These are phyloP conservation scores for Eretmochelys imbricata DNA, from an alignment of 2,113 vertebrate species.

Conservation along the genomic window DNA sequence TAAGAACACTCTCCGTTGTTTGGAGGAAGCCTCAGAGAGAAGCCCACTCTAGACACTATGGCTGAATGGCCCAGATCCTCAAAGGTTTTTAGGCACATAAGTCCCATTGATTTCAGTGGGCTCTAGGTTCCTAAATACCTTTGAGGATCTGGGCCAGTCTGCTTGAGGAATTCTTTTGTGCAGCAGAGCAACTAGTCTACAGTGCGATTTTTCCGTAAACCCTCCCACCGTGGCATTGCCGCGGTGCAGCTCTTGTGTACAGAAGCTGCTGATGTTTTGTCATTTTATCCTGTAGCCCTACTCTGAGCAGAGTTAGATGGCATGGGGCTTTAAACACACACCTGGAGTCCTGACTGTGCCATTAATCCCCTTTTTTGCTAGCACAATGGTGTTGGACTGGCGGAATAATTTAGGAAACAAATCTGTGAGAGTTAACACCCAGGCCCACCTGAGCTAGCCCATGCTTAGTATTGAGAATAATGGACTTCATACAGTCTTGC, in stretches of 20 bases:
- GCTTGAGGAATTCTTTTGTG: neutral
- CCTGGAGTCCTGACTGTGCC: neutral
- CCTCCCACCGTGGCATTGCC: neutral
- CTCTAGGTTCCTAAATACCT: neutral
- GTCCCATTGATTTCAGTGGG: neutral
- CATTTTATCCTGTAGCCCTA: neutral
- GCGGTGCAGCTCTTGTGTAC: neutral
- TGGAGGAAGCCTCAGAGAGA: neutral
- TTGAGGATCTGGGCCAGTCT: neutral
- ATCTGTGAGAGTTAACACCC: neutral
- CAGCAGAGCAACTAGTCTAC: neutral
- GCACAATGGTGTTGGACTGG: neutral
- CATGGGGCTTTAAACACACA: neutral
- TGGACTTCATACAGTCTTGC: neutral
- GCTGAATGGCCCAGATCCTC: neutral
- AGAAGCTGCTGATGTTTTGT: neutral
- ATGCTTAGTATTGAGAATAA: neutral
- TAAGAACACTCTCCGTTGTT: neutral
- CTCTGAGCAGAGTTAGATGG: neutral
- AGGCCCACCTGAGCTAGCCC: neutral
- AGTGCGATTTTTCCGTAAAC: neutral
- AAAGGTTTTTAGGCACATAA: neutral
- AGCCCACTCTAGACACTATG: neutral
- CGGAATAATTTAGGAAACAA: neutral
- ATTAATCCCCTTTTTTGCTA: neutral